A percentile compares a stretch with the other conserved stretches of the same genome.
These are phyloP conservation scores for Mongoloraphidia duomilia DNA, from an alignment of 2,888 invertebrate genomes.

Conservation along the genomic window DNA sequence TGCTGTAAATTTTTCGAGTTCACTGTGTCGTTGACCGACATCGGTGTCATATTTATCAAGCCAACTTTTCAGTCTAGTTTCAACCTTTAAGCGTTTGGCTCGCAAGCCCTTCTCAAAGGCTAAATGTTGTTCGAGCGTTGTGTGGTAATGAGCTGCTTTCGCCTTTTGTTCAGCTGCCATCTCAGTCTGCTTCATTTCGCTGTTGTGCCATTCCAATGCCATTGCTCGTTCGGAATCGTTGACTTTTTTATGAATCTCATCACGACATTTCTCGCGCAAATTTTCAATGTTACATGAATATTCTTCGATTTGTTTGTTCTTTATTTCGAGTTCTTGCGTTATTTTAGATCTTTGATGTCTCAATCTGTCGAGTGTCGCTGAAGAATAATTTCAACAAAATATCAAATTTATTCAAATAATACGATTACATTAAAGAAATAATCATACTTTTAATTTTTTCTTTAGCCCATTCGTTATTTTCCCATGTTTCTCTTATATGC, in stretches of 20 bases:
- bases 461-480: slow-evolving; percentile 29
- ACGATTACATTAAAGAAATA: neutral
- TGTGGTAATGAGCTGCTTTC: slow-evolving; percentile 30
- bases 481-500: slow-evolving; percentile 30
- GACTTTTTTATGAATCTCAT: slow-evolving; percentile 15
- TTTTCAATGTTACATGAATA: slow-evolving; percentile 22
- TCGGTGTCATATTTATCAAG: slow-evolving; percentile 43
- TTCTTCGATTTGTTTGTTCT: slow-evolving; percentile 24
- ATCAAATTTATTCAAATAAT: slow-evolving; percentile 7
- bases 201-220: slow-evolving; percentile 34
- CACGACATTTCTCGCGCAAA: slow-evolving; percentile 18
- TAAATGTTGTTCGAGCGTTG: slow-evolving; percentile 32
- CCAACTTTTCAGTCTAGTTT: slow-evolving; percentile 41
- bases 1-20: slow-evolving; percentile 35
- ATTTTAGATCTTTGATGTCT: slow-evolving; percentile 26
- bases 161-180: slow-evolving; percentile 35
- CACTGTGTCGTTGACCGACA: slow-evolving; percentile 40
- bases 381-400: slow-evolving; percentile 7
- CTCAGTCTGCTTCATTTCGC: slow-evolving; percentile 32
- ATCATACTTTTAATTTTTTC: slow-evolving; percentile 29
- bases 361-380: slow-evolving; percentile 23
- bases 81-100: slow-evolving; percentile 38
- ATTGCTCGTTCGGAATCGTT: slow-evolving; percentile 37
- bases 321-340: slow-evolving; percentile 23
- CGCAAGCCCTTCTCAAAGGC: slow-evolving; percentile 37